Percentiles rank a stretch among this genome's conserved stretches.
Evolutionary conservation across 2,888 invertebrate genomes (phyloP).

Genomic region (Rhaphigaster nebulosa): DNA sequence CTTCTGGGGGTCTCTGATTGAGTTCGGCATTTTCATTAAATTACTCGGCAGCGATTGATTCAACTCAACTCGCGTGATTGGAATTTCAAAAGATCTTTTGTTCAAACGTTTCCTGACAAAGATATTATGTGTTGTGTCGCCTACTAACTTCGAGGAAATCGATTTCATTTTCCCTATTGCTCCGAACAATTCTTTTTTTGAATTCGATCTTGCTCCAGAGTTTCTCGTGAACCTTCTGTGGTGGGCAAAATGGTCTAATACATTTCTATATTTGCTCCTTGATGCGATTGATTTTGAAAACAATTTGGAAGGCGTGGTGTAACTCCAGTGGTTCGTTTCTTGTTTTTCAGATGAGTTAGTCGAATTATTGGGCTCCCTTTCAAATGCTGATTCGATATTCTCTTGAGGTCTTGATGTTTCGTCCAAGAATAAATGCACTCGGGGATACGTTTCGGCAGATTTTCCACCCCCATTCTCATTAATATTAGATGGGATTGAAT

Average conservation of each 20-base stretch:
- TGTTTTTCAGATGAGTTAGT: background rate
- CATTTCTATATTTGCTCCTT: background rate
- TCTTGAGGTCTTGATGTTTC: background rate
- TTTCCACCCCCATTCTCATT: background rate
- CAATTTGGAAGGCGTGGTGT: background rate
- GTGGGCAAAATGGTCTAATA: background rate
- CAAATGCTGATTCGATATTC: too few relatives aligned
- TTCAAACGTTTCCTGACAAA: background rate
- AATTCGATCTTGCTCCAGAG: background rate
- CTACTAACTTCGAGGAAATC: too few relatives aligned
- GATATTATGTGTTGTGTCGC: background rate
- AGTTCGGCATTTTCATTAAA: background rate
- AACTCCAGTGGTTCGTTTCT: background rate
- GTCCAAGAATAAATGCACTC: background rate
- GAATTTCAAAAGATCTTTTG: background rate
- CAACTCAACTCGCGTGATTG: background rate
- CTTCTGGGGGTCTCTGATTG: too few relatives aligned
- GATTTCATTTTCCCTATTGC: too few relatives aligned
- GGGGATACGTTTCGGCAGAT: background rate
- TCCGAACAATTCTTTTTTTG: background rate
- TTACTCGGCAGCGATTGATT: background rate
- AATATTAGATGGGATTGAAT: background rate
- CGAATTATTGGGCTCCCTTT: background rate
- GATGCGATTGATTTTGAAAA: background rate
- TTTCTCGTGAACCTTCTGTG: background rate